Conservation (phyloP, 2,888 invertebrate genomes). For the Rhagophthalmus giganteus region DNA sequence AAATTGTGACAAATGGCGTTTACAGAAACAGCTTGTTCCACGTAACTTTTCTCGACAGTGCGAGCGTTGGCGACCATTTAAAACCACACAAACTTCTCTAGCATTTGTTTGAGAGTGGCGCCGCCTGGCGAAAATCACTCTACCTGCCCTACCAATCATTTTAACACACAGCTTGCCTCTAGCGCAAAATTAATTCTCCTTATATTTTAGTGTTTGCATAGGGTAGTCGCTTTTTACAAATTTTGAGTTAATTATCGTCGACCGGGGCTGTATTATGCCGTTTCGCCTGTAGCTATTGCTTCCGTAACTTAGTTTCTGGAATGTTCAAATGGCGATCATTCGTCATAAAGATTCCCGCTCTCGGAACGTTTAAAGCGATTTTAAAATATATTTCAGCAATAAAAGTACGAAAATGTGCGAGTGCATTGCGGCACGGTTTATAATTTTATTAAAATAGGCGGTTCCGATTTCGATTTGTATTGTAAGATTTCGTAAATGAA, state of each 20-base stretch:
- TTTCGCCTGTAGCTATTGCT: no score
- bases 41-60: conserved; percentile 42
- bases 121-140: conserved; percentile 38
- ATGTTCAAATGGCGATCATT: no score
- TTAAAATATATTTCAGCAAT: no score
- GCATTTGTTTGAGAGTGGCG: conserved; percentile 33
- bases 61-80: conserved; percentile 42
- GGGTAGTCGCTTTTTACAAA: conserved; percentile 9
- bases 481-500: no score
- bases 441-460: no score
- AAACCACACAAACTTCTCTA: conserved; percentile 43
- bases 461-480: no score
- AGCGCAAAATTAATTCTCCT: conserved; percentile 27
- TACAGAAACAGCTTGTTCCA: conserved; percentile 41
- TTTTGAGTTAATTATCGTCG: conserved; percentile 9
- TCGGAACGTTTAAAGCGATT: no score
- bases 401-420: no score
- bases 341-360: no score
- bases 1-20: conserved; percentile 46
- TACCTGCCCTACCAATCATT: conserved; percentile 39
- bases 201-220: conserved; percentile 18
- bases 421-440: no score
- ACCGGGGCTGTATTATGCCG: no score
- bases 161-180: conserved; percentile 24
- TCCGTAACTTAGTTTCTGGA: no score